Evolutionary conservation across 2,113 vertebrate genomes (phyloP), one percentile per base, ranked within the genome.

Genomic region (Ceyx margarethae): DNA sequence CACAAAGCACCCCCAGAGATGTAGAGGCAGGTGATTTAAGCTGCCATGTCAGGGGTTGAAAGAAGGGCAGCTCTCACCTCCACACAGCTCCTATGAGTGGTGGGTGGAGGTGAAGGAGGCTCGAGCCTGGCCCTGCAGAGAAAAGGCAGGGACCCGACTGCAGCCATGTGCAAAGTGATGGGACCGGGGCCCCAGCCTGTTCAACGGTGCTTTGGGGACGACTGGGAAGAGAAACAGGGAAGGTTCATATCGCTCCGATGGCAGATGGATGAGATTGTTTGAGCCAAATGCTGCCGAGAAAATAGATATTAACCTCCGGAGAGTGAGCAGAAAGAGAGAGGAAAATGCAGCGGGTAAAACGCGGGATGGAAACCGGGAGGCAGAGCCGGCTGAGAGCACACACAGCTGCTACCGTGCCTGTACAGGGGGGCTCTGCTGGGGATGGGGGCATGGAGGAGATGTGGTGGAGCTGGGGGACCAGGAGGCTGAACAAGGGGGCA

Each of bases 271-370:
- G 84, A 90, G 42, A 72, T 31, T 42, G 37, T 65, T 69, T 42
- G 74, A 95, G 87, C 67, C 78, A 89, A 89, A 76, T 33, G 64
- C 43, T 81, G 67, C 26, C 28, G 72, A 81, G 90, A 90, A 95
- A 93, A 86, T 22, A 83, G 82, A 72, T 76, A 83, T 86, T 85
- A 95, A 91, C 64, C 60, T 90, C 84, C 46, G 23, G 60, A 83
- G 85, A 85, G 60, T 21, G 16, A 33, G 28, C 1, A 25, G 74
- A 54, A 54, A 74, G 56, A 31, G 48, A 53, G 74, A 31, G 75
- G 75, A 53, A 90, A 91, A 43, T 6, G 62, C 40, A 72, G 35
- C 0, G 23, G 45, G 33, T 73, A 67, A 93, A 92, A 78, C 28
- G 2, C 2, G 26, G 92, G 51, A 35, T 88, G 85, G 85, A 88